Base-by-base conservation (phyloP, 2,797 vertebrate species). In the Cryptoprocta ferox region DNA sequence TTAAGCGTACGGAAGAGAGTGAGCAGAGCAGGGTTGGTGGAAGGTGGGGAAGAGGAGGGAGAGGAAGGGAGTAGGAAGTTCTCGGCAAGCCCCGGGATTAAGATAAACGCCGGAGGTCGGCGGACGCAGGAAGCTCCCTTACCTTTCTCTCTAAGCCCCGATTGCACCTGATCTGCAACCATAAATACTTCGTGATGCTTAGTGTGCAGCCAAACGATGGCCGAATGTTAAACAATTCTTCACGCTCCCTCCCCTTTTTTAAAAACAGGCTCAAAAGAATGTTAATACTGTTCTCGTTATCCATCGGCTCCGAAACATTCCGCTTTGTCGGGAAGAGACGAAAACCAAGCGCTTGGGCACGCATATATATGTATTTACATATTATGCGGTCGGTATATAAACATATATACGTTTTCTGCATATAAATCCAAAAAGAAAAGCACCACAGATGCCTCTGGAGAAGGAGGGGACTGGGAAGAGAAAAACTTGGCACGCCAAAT, bases 81-180 rank as follows among this genome's bases (percentile, higher is more conserved):
- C 75, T 94, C 70, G 80, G 89, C 66, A 91, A 89, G 83, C 94
- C 96, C 95, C 8, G 78, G 94, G 91, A 89, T 92, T 3, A 32
- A 94, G 91, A 82, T 59, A 73, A 97, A 98, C 1, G 78, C 88
- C 83, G 35, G 97, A 97, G 97, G 97, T 96, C 95, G 88, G 87
- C 19, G 95, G 97, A 97, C 65, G 98, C 97, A 96, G 96, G 97
- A 97, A 97, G 94, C 97, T 97, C 97, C 98, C 99, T 99, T 99
- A 99, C 99, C 98, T 99, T 98, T 92, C 95, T 98, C 97, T 93
- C 98, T 98, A 98, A 98, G 98, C 98, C 98, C 98, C 83, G 98
- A 93, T 98, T 94, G 98, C 91, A 98, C 98, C 98, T 98, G 98
- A 78, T 98, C 98, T 98, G 98, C 98, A 98, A 98, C 97, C 98